Base-by-base conservation (phyloP, 2,888 invertebrate genomes). In the Eurytoma adleriae region DNA sequence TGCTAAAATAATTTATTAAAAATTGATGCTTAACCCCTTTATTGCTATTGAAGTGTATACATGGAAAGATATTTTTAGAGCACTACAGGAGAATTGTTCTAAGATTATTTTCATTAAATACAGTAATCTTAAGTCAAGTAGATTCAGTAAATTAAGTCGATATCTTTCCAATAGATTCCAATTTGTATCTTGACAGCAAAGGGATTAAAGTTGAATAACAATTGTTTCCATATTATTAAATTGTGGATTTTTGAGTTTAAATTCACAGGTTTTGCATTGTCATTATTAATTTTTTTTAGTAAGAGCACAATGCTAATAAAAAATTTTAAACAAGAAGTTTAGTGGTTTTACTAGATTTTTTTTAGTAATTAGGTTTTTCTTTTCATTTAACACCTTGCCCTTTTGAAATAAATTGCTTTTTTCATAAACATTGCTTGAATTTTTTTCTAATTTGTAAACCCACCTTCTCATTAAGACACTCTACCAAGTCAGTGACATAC, bases 401-500 rank as follows among this genome's bases (percentile, higher is more conserved):
- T 70, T 80, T 80, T 59, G 62, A 48, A 72, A 66, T 71, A 75
- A 75, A 14, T 30, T 66, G n/a, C 62, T 18, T 80, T 76, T 76
- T 69, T 76, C 20, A 67, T 72, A 48, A 75, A 72, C 80, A 73
- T 77, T 73, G 67, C 69, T 82, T 67, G 72, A 52, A 54, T 75
- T 66, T 74, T 75, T 79, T 82, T 73, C 69, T 77, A 80, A 75
- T 78, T 71, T 89, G 88, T 90, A 86, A 91, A 91, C 91, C 90
- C 91, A 98, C 97, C 95, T 99, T 99, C 92, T 98, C 98, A 91
- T 98, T 97, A 87, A 99, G 93, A 92, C 99, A 99, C 93, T 99
- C 99, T 90, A 99, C 95, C 91, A 99, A 95, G 94, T 99, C 98
- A 86, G 96, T 96, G 90, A 98, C 95, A 93, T 98, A 99, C 88